Base-by-base conservation (phyloP, 2,797 vertebrate species). In the Epinephelus awoara region DNA sequence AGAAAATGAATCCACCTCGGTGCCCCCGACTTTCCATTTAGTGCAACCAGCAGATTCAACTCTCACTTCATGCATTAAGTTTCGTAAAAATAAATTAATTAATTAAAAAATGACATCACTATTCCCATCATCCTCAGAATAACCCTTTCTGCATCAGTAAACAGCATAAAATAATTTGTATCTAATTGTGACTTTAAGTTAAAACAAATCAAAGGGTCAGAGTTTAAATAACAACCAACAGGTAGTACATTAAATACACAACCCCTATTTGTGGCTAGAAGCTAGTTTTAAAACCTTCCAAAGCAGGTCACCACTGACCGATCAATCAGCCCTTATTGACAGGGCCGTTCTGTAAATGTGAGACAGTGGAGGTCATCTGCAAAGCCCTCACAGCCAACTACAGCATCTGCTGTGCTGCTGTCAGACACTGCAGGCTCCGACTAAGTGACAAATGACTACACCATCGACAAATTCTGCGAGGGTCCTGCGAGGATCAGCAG, bases 281-380 rank as follows among this genome's bases (percentile, higher is more conserved):
- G 23, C 47, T 75, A 42, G 57, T 55, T 59, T 79, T 25, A 62
- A 55, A 66, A 49, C 29, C 27, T 63, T 56, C 73, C 18, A 77
- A 83, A 84, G 73, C 78, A 71, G 84, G 65, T 86, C 85, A 84
- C 52, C 19, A 47, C 49, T n/a, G 27, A 70, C 66, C 59, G 64
- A 79, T 89, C 72, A 65, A 85, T 88, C 83, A 18, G 68, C 42
- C 12, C 25, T 52, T 61, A 87, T 79, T 58, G 68, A 89, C 72
- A 56, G 17, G 19, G 71, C 42, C 2, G 2, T 8, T 77, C 23
- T 67, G 80, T 58, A 57, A 62, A 82, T 51, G 62, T 56, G 66
- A 71, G 67, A 69, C 69, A 59, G 64, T 17, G 67, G 73, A 79
- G 86, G 85, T 86, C 82, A 64, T 69, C 15, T 54, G 66, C 46